Evolutionary conservation across 2,797 vertebrate genomes (phyloP).

Genomic region (Acanthurus tractus): DNA sequence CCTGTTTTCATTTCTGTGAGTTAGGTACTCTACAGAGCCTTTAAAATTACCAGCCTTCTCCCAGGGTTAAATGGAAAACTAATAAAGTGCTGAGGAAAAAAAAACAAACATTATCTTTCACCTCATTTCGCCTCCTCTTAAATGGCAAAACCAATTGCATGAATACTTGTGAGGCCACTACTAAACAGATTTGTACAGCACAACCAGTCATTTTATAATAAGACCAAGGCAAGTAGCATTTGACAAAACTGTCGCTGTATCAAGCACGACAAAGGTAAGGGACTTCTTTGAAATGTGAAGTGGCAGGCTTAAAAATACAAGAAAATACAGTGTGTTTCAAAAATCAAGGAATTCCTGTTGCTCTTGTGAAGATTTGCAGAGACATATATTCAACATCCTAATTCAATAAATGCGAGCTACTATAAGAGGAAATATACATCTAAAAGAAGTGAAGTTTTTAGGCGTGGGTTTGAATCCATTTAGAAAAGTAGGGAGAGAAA

Average conservation of each 20-base stretch:
- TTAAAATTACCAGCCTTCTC: constrained; percentile 27
- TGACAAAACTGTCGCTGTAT: neutral
- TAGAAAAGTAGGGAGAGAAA: neutral
- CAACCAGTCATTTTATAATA: constrained; percentile 10
- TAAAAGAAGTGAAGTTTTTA: neutral
- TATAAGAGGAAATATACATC: neutral
- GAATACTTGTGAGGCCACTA: constrained; percentile 11
- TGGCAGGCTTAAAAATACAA: neutral
- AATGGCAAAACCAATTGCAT: constrained; percentile 5
- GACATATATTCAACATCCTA: neutral
- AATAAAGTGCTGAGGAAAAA: constrained; percentile 41
- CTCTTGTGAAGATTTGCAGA: neutral
- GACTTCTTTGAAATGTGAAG: neutral
- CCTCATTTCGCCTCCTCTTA: constrained; percentile 28
- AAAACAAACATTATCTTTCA: constrained; percentile 33
- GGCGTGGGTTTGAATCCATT: constrained; percentile 1
- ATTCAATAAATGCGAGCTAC: neutral
- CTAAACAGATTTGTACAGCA: constrained; percentile 19
- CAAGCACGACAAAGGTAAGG: constrained; percentile 1
- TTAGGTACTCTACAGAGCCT: constrained; percentile 13
- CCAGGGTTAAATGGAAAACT: constrained; percentile 28
- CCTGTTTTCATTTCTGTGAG: constrained; percentile 11
- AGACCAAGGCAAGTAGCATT: constrained; percentile 13
- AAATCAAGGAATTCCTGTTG: neutral
- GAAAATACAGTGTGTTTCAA: neutral